phyloP scores from a whole-genome alignment of 2,888 invertebrate species.

The Parelbella ahira region DNA sequence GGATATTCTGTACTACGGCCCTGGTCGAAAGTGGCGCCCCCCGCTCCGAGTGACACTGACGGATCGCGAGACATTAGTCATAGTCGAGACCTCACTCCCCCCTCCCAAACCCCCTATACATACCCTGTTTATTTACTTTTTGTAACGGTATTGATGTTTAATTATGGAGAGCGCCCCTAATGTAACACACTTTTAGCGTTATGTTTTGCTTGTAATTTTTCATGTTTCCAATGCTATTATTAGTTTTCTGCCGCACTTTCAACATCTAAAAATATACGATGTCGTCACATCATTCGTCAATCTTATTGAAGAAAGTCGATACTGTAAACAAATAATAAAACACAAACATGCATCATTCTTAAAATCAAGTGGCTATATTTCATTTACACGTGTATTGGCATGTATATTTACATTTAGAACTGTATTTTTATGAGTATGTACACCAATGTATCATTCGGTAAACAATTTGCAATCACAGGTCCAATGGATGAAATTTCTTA shows the following conservation, averaged over 20 bases:
- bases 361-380: no score
- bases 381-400: no score
- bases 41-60: constrained; percentile 83
- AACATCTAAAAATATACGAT: constrained; percentile 1
- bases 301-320: constrained; percentile 5
- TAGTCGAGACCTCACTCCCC: constrained; percentile 79
- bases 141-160: constrained; percentile 80
- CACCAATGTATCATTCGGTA: no score
- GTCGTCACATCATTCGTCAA: constrained; percentile 12
- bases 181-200: constrained; percentile 67
- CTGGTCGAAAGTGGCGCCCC: constrained; percentile 68
- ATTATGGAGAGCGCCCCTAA: constrained; percentile 74
- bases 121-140: constrained; percentile 80
- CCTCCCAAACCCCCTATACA: constrained; percentile 64
- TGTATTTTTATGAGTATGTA: no score
- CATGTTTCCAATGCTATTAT: constrained; percentile 31
- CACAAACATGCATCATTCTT: no score
- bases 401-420: no score
- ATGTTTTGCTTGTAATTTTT: constrained; percentile 66
- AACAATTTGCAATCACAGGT: no score
- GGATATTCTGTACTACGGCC: constrained; percentile 64
- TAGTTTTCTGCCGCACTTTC: constrained; percentile 14
- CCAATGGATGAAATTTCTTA: no score
- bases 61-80: constrained; percentile 86
- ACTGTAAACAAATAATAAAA: constrained; percentile 10